Evolutionary conservation across 2,888 invertebrate species (phyloP), one percentile per base, ranked within the genome.

Genomic region (Erannis defoliaria): DNA sequence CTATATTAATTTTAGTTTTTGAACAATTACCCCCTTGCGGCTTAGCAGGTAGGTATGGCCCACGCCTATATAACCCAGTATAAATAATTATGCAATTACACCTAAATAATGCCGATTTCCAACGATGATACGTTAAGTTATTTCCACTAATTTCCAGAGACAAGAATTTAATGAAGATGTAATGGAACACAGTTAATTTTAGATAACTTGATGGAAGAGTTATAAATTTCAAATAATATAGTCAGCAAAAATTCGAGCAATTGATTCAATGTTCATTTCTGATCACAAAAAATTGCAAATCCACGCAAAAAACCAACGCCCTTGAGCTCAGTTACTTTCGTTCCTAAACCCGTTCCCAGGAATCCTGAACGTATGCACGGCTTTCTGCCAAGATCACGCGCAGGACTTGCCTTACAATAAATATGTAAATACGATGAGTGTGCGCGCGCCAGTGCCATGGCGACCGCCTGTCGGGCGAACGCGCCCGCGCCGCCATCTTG

Each of bases 361-460:
- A 68, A 68, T 71, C 68, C 66, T 67, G 64, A 55, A 51, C 19
- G 62, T 67, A 60, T 64, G 67, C 66, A 57, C 55, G 60, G 64
- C 66, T 66, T 67, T 66, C 70, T 67, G 70, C 70, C 68, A 59
- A 64, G 63, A 63, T 64, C 64, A 67, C 62, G 62, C 64, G 64
- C 76, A 86, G 87, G 84, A 85, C 83, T 78, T 80, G 78, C 80
- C 84, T 84, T 84, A 84, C 82, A 84, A 84, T 86, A 87, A 83
- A 85, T 86, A 87, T 88, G 88, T 86, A 88, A 86, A 81, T 80
- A 66, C 62, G 62, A 68, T 57, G 63, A 65, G 64, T 63, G 59
- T 84, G 84, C 85, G 86, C 83, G 31, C 84, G 87, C 73, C 89
- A 92, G 91, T 91, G 86, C 85, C 84, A 91, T 90, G 91, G 90